Evolutionary conservation across 23 tunicate genomes (phyloP).

Genomic region (Styela clava): DNA sequence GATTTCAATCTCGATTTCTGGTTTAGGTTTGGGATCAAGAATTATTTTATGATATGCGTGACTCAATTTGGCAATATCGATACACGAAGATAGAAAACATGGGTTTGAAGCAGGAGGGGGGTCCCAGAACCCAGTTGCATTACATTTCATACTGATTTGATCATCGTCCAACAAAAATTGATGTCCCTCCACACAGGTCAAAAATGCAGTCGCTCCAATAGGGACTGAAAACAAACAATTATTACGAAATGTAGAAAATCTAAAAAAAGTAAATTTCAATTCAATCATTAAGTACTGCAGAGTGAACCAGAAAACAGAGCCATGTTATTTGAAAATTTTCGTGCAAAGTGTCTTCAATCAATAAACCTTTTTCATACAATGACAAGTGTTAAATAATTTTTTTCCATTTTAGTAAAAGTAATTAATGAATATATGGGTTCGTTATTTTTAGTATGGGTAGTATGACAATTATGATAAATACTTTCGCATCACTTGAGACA

Average conservation of each 20-base stretch:
- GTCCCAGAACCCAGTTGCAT: conserved; percentile 40
- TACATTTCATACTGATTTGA: conserved; percentile 19
- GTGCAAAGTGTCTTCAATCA: no score
- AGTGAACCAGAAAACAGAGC: no score
- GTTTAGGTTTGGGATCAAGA: neutral
- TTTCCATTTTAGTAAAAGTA: no score
- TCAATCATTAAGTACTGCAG: no score
- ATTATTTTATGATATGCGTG: neutral
- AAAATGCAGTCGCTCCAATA: conserved; percentile 24
- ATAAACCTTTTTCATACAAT: no score
- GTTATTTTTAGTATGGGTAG: no score
- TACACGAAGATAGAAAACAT: conserved; percentile 23
- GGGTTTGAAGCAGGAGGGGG: conserved; percentile 19
- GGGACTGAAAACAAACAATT: neutral
- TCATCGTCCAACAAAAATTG: neutral
- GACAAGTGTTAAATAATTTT: no score
- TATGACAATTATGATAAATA: no score
- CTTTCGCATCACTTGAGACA: no score
- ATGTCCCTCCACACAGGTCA: conserved; percentile 33
- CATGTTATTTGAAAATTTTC: no score
- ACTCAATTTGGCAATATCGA: neutral
- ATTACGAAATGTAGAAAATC: neutral
- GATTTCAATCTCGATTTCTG: neutral
- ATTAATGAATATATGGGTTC: no score
- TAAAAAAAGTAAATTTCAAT: neutral